Base-by-base conservation (phyloP, 1,140 invertebrate species). In the Leptinotarsa undecemlineata region DNA sequence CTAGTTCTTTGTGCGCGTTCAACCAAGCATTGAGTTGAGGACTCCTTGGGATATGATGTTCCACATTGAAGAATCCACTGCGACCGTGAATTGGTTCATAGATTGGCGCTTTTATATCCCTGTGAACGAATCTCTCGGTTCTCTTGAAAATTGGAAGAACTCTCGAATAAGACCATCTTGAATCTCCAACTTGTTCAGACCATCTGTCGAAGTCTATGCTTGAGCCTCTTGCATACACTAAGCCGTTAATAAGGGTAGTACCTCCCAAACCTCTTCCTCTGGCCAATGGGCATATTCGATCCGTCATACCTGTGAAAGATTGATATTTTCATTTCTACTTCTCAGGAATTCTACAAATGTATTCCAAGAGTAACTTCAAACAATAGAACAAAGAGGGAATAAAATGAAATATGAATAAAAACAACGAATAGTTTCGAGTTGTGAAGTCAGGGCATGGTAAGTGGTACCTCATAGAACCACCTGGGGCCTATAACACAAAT, bases 171-270 rank as follows among this genome's bases (percentile, higher is more conserved):
- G 89, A 89, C 92, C 92, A 93, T 4, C 89, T 90, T 0, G 83
- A 76, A 48, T 92, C 92, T 19, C 77, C 74, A 60, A 95, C 89
- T 23, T 91, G 91, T 4, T 83, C 71, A 48, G 86, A 86, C 93
- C 93, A 94, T 5, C 86, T 79, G 80, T 94, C 88, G 82, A 91
- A 94, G 80, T 92, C 90, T 33, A 76, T 77, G 23, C 86, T 86
- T 83, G 91, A 83, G 1, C 91, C 89, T 78, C 92, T 89, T 3
- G 88, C 86, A 80, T 91, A 91, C 13, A 90, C 89, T 90, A 94
- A 90, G 33, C 87, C 88, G 81, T 92, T 91, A 13, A 91, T 85
- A 4, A 87, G 86, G 15, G 87, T 88, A 8, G 87, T 88, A 11
- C 91, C 91, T 17, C 91, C 91, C 68, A 89, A 75, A 0, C 82